Base-by-base conservation (phyloP, 2,888 invertebrate species). In the Dermolepida albohirtum region DNA sequence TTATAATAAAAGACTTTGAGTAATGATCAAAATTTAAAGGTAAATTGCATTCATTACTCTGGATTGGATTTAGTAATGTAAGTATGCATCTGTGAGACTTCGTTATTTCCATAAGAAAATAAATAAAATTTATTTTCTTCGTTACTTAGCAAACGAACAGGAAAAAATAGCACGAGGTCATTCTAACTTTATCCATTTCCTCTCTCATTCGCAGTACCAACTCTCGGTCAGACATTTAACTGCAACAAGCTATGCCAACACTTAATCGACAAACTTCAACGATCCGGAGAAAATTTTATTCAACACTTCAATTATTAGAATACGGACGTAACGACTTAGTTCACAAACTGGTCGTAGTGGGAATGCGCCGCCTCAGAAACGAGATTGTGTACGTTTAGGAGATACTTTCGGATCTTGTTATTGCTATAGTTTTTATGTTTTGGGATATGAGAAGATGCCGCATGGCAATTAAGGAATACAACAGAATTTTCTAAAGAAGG, bases 241-340 rank as follows among this genome's bases (percentile, higher is more conserved):
- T 59, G 44, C 59, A 59, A 29, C 59, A 44, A 44, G 59, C 59
- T n/a, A 59, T 59, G 59, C 59, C 44, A 44, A 59, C 59, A 59
- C 59, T 44, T 59, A 59, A 59, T 59, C 43, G 59, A 43, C 59
- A 59, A 59, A 59, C 59, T 59, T 59, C 59, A 59, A 59, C 59
- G 44, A 44, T 29, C 59, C 59, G 59, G 59, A 59, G 59, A 59
- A 59, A 59, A 59, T 59, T 59, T 59, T 59, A 59, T 59, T 59
- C 59, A 59, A 59, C 59, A 59, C 59, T 59, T 59, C 59, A 59
- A 59, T 59, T 59, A 59, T 59, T 59, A 29, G 59, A 59, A 17
- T 44, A 6, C 43, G 39, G 8, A 16, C 54, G 43, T 57, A 57
- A 57, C 57, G 59, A 44, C 47, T 59, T 44, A 29, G 59, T 59